phyloP scores from a whole-genome alignment of 2,113 vertebrate species.

The Rostratula benghalensis region DNA sequence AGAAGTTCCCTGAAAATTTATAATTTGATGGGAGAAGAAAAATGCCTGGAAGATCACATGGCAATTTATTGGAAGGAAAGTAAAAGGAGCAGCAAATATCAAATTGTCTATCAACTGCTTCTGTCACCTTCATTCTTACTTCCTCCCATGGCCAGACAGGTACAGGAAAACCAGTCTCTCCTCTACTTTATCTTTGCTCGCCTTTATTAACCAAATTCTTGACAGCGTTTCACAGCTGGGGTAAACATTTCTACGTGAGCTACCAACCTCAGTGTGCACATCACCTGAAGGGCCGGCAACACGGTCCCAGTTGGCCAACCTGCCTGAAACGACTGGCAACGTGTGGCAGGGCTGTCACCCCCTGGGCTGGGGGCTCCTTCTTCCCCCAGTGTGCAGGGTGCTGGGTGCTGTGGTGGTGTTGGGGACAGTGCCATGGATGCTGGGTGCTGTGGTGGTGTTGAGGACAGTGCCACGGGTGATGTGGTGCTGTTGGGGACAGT shows the following conservation, averaged over 20 bases:
- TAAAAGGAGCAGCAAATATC: not conserved
- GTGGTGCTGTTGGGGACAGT: too few species aligned
- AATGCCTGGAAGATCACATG: not conserved
- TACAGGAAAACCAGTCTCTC: rapidly evolving
- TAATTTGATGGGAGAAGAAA: not conserved
- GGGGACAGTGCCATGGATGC: too few species aligned
- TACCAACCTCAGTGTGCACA: rapidly evolving
- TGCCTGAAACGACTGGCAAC: too few species aligned
- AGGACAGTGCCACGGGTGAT: too few species aligned
- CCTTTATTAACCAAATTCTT: rapidly evolving
- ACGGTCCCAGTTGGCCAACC: rapidly evolving
- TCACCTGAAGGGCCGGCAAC: too few species aligned
- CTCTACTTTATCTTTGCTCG: rapidly evolving
- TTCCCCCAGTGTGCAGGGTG: not conserved
- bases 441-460: too few species aligned
- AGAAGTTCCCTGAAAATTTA: not conserved
- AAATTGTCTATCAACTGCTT: not conserved
- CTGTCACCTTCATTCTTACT: too few species aligned
- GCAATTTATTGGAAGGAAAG: not conserved
- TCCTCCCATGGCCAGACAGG: not conserved
- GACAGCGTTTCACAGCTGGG: not conserved
- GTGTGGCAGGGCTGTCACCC: not conserved
- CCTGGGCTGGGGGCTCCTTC: not conserved
- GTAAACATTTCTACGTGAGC: rapidly evolving
- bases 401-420: too few species aligned